A percentile compares a stretch with the other conserved stretches of the same genome.
Evolutionary conservation across 1,140 invertebrate genomes (phyloP).

Genomic region (Hylaeus anthracinus): DNA sequence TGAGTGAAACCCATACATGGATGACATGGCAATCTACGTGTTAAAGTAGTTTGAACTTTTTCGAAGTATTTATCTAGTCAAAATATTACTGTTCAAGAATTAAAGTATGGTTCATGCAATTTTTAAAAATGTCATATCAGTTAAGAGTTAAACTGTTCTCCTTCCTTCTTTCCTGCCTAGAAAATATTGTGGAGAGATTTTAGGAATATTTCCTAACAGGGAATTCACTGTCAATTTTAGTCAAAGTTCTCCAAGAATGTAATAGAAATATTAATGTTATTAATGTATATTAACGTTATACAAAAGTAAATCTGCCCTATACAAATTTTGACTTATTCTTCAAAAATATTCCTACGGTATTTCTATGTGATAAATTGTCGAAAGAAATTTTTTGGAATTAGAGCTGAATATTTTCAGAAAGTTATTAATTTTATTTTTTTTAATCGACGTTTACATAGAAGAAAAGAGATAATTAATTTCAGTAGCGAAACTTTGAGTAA

Average conservation of each 20-base stretch:
- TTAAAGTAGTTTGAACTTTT: neutral
- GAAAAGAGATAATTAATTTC: neutral
- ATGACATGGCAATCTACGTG: no score
- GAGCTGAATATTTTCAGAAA: neutral
- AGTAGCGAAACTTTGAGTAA: neutral
- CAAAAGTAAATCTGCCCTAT: conserved; percentile 27
- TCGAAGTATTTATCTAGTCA: neutral
- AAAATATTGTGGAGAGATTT: conserved; percentile 1
- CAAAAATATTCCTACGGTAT: conserved; percentile 1
- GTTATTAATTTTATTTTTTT: neutral
- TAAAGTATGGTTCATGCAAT: no score
- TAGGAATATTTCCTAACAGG: neutral
- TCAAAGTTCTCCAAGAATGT: neutral
- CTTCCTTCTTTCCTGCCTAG: conserved; percentile 8
- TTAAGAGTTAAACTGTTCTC: conserved; percentile 30
- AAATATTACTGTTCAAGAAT: neutral
- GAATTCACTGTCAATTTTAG: conserved; percentile 32
- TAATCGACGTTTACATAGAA: neutral
- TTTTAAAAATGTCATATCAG: conserved; percentile 1
- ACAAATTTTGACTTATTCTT: conserved; percentile 3
- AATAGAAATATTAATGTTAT: conserved; percentile 29
- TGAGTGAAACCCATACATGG: no score
- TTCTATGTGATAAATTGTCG: neutral
- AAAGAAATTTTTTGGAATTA: neutral
- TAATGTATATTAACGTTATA: conserved; percentile 36